Evolutionary conservation across 2,797 vertebrate genomes (phyloP).

Genomic region (Lepilemur ruficaudatus): DNA sequence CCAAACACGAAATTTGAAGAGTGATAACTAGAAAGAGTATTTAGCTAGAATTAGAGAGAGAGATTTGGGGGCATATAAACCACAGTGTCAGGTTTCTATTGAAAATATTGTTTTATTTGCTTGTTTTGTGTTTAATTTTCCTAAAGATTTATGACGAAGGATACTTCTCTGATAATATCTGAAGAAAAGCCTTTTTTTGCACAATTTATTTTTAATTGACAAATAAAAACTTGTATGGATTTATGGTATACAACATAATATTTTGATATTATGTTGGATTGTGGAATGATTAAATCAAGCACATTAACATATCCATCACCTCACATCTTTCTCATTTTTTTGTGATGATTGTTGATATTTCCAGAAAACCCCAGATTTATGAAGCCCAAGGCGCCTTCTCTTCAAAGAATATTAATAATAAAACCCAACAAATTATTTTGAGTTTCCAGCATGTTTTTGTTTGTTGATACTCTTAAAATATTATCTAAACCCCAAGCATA

Average conservation of each 20-base stretch:
- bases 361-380: background rate
- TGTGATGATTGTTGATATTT: background rate
- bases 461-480: background rate
- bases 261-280: background rate
- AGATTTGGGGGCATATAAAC: background rate
- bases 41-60: background rate
- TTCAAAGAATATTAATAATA: background rate
- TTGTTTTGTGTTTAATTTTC: conserved; percentile 37
- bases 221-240: background rate
- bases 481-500: background rate
- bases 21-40: background rate
- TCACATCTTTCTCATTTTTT: background rate
- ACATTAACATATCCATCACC: background rate
- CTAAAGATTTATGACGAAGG: background rate
- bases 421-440: background rate
- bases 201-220: background rate
- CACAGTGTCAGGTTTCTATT: background rate
- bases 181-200: background rate
- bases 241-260: background rate
- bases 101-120: conserved; percentile 30
- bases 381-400: background rate
- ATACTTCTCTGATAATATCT: background rate
- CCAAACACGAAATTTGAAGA: background rate
- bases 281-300: background rate
- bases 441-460: background rate